Evolutionary conservation across 2,113 vertebrate genomes (phyloP).

Genomic region (Pangasianodon hypophthalmus): DNA sequence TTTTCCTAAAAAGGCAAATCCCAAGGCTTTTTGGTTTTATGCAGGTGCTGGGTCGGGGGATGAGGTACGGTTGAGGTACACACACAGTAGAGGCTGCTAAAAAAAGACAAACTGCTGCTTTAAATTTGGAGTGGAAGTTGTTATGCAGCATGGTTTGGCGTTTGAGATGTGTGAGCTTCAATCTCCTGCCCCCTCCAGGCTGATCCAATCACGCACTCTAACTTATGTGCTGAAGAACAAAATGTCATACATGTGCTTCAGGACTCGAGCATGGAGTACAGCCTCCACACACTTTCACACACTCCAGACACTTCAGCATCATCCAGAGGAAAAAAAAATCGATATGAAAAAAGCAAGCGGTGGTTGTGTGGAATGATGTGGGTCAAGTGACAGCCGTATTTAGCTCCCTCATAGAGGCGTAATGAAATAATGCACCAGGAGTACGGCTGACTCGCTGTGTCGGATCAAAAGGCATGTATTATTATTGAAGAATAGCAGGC

Average conservation of each 20-base stretch:
- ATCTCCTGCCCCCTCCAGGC: background rate
- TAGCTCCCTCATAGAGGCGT: slow-evolving; percentile 36
- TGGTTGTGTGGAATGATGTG: slow-evolving; percentile 21
- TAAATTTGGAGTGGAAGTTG: background rate
- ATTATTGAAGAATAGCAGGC: slow-evolving; percentile 35
- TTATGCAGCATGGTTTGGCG: background rate
- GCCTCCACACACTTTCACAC: slow-evolving; percentile 25
- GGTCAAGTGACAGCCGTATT: slow-evolving; percentile 49
- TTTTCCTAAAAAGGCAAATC: background rate
- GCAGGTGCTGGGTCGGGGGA: no score
- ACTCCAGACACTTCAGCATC: slow-evolving; percentile 12
- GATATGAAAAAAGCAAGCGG: background rate
- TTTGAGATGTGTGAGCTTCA: background rate
- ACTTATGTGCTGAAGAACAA: background rate
- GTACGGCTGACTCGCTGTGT: slow-evolving; percentile 31
- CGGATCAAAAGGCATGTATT: slow-evolving; percentile 37
- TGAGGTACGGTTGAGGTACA: background rate
- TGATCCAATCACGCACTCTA: background rate
- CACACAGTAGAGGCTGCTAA: background rate
- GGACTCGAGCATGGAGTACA: slow-evolving; percentile 1
- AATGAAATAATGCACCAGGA: slow-evolving; percentile 31
- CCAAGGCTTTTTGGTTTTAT: background rate
- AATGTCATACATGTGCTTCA: background rate
- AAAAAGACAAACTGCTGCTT: background rate
- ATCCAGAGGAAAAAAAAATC: slow-evolving; percentile 5